Conservation (phyloP, 2,113 vertebrate genomes). For the Aleadryas rufinucha region DNA sequence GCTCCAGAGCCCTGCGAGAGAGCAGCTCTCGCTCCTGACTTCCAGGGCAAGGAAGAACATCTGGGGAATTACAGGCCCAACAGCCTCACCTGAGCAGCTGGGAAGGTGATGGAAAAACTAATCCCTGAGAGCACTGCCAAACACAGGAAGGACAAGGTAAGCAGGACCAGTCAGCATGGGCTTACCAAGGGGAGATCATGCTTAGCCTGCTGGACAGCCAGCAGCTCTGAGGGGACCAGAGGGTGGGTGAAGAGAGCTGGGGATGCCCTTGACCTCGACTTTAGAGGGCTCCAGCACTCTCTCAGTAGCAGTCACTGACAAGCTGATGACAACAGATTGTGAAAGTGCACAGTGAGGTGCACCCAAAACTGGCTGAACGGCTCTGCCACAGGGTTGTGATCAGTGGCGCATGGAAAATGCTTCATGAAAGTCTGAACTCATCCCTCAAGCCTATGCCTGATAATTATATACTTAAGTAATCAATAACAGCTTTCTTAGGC, state of each 20-base stretch:
- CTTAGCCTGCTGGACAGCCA: background rate
- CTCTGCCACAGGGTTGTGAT: background rate
- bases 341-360: background rate
- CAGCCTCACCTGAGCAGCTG: background rate
- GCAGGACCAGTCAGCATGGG: background rate
- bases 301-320: background rate
- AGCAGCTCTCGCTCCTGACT: background rate
- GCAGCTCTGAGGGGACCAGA: background rate
- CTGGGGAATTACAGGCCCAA: background rate
- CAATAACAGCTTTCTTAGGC: background rate
- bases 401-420: accelerated
- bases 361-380: background rate
- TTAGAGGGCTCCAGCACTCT: background rate
- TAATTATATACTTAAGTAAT: background rate
- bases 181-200: background rate
- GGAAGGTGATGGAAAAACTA: background rate
- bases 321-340: background rate
- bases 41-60: background rate
- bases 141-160: background rate
- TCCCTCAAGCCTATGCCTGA: too few relatives aligned
- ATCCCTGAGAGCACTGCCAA: background rate
- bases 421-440: background rate
- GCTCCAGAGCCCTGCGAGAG: background rate
- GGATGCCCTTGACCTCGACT: background rate
- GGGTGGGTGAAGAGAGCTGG: background rate